phyloP scores from a whole-genome alignment of 2,888 invertebrate species.

The Rugalucina vietnamica region DNA sequence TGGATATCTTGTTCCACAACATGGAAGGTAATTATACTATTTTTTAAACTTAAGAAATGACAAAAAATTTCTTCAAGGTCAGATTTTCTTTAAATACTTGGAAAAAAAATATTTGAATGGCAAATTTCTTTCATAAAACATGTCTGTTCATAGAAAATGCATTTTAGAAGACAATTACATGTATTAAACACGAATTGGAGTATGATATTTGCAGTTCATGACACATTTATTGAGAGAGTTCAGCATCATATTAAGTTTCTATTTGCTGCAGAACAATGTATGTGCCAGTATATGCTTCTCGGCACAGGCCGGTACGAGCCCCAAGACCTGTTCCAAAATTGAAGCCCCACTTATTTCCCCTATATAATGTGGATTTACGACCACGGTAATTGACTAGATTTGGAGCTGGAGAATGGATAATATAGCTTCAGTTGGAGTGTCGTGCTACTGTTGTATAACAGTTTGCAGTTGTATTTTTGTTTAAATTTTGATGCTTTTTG shows the following conservation, averaged over 20 bases:
- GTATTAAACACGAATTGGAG: too few relatives aligned
- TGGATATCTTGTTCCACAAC: conserved; percentile 50
- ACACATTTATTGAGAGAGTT: too few relatives aligned
- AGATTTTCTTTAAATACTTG: too few relatives aligned
- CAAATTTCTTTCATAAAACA: too few relatives aligned
- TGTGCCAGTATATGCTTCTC: background rate
- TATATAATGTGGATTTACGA: background rate
- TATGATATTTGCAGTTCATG: too few relatives aligned
- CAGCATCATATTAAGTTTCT: background rate
- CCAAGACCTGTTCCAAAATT: background rate
- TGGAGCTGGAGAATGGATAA: background rate
- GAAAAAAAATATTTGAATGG: too few relatives aligned
- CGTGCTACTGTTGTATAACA: background rate
- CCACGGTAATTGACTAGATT: background rate
- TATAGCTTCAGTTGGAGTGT: background rate
- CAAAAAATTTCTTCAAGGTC: too few relatives aligned
- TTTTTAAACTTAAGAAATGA: too few relatives aligned
- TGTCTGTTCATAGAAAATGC: too few relatives aligned
- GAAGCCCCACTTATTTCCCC: conserved; percentile 1
- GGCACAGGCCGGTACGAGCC: background rate
- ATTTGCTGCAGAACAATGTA: background rate
- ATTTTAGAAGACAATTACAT: too few relatives aligned
- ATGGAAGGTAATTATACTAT: conserved; percentile 66
- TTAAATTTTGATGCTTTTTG: too few relatives aligned
- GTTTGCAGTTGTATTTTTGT: background rate